Evolutionary conservation across 2,888 invertebrate genomes (phyloP).

Genomic region (Hololepta plana): DNA sequence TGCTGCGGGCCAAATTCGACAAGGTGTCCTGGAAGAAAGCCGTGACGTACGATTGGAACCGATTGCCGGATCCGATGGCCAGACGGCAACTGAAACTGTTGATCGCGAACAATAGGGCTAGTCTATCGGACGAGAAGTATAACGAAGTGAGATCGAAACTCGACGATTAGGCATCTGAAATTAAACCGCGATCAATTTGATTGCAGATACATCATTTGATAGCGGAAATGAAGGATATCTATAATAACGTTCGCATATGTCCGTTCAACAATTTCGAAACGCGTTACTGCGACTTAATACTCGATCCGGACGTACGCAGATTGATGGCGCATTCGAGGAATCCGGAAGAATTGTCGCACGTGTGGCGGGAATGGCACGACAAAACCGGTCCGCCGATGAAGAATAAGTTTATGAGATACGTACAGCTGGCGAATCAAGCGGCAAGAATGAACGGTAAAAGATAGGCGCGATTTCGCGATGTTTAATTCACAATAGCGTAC

Average conservation of each 20-base stretch:
- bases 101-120: constrained; percentile 52
- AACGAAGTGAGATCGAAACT: constrained; percentile 48
- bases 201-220: constrained; percentile 52
- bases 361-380: constrained; percentile 70
- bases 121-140: constrained; percentile 53
- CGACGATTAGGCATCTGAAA: too few relatives aligned
- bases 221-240: constrained; percentile 62
- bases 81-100: constrained; percentile 53
- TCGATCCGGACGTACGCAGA: constrained; percentile 42
- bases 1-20: constrained; percentile 53
- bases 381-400: constrained; percentile 59
- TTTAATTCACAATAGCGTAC: too few relatives aligned
- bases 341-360: constrained; percentile 53
- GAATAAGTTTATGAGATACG: constrained; percentile 59
- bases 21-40: constrained; percentile 58
- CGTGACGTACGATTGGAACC: constrained; percentile 46
- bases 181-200: too few relatives aligned
- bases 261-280: constrained; percentile 38
- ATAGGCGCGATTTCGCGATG: too few relatives aligned
- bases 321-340: constrained; percentile 55
- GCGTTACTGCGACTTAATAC: constrained; percentile 37
- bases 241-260: constrained; percentile 53
- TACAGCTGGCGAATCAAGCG: constrained; percentile 63
- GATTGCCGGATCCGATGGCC: constrained; percentile 45
- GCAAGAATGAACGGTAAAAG: constrained; percentile 48